A percentile compares a stretch with the other conserved stretches of the same genome.
phyloP scores from a whole-genome alignment of 2,797 vertebrate genomes.

The Tinamus major region DNA sequence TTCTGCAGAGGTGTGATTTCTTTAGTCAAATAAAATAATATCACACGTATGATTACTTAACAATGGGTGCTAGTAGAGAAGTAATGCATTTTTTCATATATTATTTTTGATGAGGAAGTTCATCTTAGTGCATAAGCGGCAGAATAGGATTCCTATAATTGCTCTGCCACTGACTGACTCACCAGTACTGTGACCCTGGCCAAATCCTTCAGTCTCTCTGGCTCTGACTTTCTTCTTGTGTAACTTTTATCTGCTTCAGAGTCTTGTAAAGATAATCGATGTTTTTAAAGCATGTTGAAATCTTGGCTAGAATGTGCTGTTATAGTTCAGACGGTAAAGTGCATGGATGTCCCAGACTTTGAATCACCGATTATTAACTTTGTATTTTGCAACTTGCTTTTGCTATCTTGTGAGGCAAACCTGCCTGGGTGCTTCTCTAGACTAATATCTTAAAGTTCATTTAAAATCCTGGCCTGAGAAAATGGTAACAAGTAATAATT shows the following conservation, averaged over 20 bases:
- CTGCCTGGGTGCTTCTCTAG: not conserved
- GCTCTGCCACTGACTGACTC: not conserved
- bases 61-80: not conserved
- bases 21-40: constrained; percentile 18
- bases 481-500: not conserved
- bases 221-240: not conserved
- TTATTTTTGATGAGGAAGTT: not conserved
- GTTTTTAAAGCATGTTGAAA: constrained; percentile 2
- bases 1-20: constrained; percentile 24
- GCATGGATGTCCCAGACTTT: not conserved
- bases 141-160: not conserved
- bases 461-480: not conserved
- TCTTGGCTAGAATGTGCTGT: not conserved
- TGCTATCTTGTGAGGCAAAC: not conserved
- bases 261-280: constrained; percentile 25
- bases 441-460: not conserved
- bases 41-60: not conserved
- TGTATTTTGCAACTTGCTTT: not conserved
- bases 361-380: not conserved
- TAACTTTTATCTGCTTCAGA: constrained; percentile 43
- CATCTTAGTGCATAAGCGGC: not conserved
- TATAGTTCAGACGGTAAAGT: not conserved
- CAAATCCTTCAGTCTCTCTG: constrained; percentile 14
- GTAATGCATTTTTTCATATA: not conserved
- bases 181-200: constrained; percentile 7